A percentile compares a stretch with the other conserved stretches of the same genome.
These are phyloP conservation scores for Ellobius talpinus DNA, from an alignment of 2,113 vertebrate species.

Conservation along the genomic window DNA sequence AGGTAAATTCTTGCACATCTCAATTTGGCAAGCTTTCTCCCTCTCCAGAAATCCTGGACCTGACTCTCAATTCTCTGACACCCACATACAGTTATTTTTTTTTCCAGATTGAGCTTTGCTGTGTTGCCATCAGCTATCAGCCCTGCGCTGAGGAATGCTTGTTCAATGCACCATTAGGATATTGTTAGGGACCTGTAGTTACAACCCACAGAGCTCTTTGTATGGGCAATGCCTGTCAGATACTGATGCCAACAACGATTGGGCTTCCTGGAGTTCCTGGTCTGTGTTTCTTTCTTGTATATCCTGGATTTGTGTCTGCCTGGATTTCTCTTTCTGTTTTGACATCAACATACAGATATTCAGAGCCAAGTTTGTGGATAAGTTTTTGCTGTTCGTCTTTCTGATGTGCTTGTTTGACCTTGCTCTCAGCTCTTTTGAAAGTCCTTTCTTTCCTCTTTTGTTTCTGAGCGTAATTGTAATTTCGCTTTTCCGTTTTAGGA, in stretches of 20 bases:
- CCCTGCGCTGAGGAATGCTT: not conserved
- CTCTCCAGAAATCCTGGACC: not conserved
- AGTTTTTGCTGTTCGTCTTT: not conserved
- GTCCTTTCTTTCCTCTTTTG: slow-evolving; percentile 25
- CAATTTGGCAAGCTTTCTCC: slow-evolving; percentile 6
- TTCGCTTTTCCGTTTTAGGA: slow-evolving; percentile 16
- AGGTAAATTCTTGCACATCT: slow-evolving; percentile 51
- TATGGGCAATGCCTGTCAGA: not conserved
- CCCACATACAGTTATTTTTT: not conserved
- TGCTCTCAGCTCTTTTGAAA: not conserved
- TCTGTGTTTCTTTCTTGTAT: slow-evolving; percentile 19
- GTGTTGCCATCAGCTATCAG: not conserved
- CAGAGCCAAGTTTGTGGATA: not conserved
- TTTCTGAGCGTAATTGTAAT: not conserved
- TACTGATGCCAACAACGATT: not conserved
- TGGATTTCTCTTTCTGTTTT: not conserved
- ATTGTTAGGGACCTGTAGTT: not conserved
- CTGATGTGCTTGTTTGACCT: not conserved
- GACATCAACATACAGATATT: not conserved
- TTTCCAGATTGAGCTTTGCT: not conserved
- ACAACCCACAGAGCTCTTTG: not conserved
- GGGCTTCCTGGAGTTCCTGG: not conserved
- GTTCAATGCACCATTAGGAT: not conserved
- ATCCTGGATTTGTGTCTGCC: not conserved
- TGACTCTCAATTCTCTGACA: not conserved